Evolutionary conservation across 92 coral and sea anemone species (phyloP).

Genomic region (Actinostola sp.): DNA sequence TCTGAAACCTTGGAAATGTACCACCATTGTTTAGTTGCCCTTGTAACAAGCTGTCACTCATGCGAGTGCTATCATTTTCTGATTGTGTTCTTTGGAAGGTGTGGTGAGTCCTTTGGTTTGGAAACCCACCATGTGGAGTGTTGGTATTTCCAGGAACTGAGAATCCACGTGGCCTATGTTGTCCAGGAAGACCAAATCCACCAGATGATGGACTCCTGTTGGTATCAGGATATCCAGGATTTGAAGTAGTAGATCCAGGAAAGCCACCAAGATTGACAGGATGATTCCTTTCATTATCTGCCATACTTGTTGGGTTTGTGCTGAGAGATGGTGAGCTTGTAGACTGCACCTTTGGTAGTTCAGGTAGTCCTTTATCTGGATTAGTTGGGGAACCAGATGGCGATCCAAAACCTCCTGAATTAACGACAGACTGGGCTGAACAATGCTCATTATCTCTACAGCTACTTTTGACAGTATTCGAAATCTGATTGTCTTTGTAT

Average conservation of each 20-base stretch:
- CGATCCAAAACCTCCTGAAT: no score
- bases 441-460: no score
- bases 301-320: no score
- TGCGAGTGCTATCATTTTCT: neutral
- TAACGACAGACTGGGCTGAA: no score
- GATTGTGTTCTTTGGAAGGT: neutral
- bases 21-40: neutral
- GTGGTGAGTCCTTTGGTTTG: neutral
- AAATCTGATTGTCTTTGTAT: no score
- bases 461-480: no score
- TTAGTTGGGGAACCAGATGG: no score
- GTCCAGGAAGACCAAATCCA: constrained; percentile 4
- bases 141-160: neutral
- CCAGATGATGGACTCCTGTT: neutral
- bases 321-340: no score
- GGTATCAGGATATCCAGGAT: neutral
- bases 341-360: no score
- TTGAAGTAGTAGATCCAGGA: neutral
- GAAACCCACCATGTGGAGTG: constrained; percentile 3
- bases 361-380: no score
- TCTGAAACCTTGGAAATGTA: neutral
- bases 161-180: neutral
- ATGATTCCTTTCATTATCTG: no score
- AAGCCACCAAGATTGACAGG: neutral
- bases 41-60: neutral